These are phyloP conservation scores for Neogale vison DNA, from an alignment of 2,113 vertebrate genomes.

Conservation along the genomic window DNA sequence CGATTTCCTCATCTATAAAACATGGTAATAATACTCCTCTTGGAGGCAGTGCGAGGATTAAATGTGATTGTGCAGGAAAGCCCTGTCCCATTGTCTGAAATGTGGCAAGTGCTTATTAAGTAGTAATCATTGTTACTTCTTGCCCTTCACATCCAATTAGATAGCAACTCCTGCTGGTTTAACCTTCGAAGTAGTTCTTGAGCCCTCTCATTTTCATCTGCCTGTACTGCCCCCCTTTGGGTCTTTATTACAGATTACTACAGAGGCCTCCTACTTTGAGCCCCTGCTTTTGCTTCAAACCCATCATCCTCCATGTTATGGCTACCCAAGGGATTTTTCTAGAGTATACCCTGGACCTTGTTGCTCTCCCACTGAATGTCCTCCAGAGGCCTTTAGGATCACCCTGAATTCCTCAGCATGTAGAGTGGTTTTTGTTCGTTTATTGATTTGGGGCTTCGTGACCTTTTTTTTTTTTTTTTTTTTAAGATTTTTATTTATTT, in stretches of 20 bases:
- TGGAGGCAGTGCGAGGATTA: not conserved
- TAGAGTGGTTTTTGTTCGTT: not conserved
- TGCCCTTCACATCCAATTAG: not conserved
- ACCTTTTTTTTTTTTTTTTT: no score
- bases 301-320: not conserved
- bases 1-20: not conserved
- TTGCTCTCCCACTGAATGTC: not conserved
- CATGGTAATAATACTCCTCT: not conserved
- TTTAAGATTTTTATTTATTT: no score
- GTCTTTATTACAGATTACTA: not conserved
- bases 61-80: not conserved
- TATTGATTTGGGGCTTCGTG: not conserved
- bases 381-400: not conserved
- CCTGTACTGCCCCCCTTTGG: not conserved
- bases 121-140: not conserved
- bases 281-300: not conserved
- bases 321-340: not conserved
- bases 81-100: not conserved
- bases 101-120: not conserved
- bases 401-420: not conserved
- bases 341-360: not conserved
- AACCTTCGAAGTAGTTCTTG: not conserved
- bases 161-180: constrained; percentile 13
- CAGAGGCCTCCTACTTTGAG: not conserved
- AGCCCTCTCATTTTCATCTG: not conserved